Evolutionary conservation across 2,888 invertebrate species (phyloP).

Genomic region (Nomada hirtipes): DNA sequence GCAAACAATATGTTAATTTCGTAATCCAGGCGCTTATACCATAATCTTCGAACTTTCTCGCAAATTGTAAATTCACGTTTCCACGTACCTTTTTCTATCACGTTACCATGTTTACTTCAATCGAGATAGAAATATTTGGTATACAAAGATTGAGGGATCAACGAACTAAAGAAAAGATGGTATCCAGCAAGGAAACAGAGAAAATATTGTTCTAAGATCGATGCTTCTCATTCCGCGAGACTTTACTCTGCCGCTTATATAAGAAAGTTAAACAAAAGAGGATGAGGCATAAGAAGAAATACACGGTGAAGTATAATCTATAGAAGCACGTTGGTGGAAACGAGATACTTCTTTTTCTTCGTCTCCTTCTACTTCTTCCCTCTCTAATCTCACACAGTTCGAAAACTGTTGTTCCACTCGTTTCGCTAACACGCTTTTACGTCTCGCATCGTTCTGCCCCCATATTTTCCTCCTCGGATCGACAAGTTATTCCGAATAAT

Average conservation of each 20-base stretch:
- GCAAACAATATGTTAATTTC: constrained; percentile 21
- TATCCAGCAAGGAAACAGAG: constrained; percentile 19
- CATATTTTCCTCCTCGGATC: constrained; percentile 35
- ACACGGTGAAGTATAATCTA: constrained; percentile 60
- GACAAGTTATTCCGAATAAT: constrained; percentile 11
- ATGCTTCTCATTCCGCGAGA: constrained; percentile 46
- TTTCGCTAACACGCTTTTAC: constrained; percentile 26
- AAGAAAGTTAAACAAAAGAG: constrained; percentile 68
- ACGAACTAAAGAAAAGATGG: not conserved
- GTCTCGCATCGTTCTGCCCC: not conserved
- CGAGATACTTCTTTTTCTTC: constrained; percentile 49
- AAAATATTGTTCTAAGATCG: constrained; percentile 69
- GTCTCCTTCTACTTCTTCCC: constrained; percentile 6
- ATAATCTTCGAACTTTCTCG: not conserved
- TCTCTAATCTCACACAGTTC: constrained; percentile 52
- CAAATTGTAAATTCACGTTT: constrained; percentile 33
- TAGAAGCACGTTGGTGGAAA: constrained; percentile 41
- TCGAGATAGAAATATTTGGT: constrained; percentile 55
- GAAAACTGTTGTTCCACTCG: constrained; percentile 36
- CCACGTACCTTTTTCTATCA: constrained; percentile 4
- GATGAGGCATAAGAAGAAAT: constrained; percentile 48
- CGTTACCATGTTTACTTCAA: constrained; percentile 26
- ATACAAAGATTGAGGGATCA: constrained; percentile 40
- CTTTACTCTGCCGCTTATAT: constrained; percentile 60
- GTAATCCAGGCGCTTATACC: not conserved